Percentiles rank a stretch among this genome's conserved stretches.
Conservation (phyloP, 2,888 invertebrate genomes). For the Dioctria rufipes region DNA sequence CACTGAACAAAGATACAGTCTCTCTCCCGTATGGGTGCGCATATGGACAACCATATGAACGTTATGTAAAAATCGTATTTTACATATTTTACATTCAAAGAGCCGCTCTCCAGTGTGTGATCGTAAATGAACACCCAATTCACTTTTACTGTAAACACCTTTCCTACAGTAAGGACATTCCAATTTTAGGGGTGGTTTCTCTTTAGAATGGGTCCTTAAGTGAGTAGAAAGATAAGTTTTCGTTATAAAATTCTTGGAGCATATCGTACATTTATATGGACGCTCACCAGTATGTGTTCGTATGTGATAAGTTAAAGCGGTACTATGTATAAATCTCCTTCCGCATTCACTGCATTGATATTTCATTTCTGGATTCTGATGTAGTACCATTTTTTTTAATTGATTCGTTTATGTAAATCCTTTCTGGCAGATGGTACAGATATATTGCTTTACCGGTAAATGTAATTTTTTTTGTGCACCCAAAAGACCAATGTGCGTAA, state of each 20-base stretch:
- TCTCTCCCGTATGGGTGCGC: conserved; percentile 56
- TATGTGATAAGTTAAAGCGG: conserved; percentile 52
- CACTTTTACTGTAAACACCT: conserved; percentile 46
- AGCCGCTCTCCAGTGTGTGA: conserved; percentile 57
- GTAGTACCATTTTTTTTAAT: conserved; percentile 49
- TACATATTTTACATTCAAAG: conserved; percentile 53
- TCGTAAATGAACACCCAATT: conserved; percentile 54
- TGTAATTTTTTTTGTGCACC: conserved; percentile 53
- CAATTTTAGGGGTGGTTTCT: conserved; percentile 39
- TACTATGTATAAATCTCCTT: conserved; percentile 45
- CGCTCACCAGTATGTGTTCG: conserved; percentile 49
- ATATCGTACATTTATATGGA: conserved; percentile 49
- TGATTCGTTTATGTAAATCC: conserved; percentile 37
- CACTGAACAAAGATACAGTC: conserved; percentile 53
- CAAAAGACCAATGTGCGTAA: conserved; percentile 41
- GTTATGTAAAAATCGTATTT: conserved; percentile 51
- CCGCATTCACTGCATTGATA: conserved; percentile 55
- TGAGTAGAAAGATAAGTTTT: conserved; percentile 51
- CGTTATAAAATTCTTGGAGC: conserved; percentile 49
- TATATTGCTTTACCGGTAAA: conserved; percentile 39
- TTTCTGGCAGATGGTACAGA: conserved; percentile 50
- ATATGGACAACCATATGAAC: conserved; percentile 56
- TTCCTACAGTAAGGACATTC: conserved; percentile 52
- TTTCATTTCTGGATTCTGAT: conserved; percentile 34
- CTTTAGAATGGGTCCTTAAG: conserved; percentile 51